Conservation (phyloP, 2,888 invertebrate genomes). For the Lysandra coridon region DNA sequence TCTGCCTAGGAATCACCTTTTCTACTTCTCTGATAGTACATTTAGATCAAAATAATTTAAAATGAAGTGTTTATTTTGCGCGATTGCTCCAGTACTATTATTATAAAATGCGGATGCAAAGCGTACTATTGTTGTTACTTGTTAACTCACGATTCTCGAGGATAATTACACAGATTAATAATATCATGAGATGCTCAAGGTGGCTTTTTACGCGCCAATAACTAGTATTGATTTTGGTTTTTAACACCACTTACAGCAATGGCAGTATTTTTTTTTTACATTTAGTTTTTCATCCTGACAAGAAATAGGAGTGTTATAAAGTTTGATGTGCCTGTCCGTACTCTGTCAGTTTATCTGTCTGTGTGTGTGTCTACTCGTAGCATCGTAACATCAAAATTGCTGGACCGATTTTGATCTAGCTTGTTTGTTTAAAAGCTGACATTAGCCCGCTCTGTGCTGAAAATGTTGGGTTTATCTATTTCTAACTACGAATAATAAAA, state of each 20-base stretch:
- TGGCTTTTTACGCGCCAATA: not conserved
- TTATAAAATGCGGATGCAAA: not conserved
- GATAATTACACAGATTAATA: constrained; percentile 9
- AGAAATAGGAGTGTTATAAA: too few species aligned
- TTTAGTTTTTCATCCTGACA: not conserved
- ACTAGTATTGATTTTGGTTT: not conserved
- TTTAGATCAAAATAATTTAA: not conserved
- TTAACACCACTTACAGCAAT: not conserved
- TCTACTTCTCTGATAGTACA: too few species aligned
- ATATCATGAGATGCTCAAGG: not conserved
- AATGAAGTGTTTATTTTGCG: not conserved
- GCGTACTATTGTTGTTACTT: not conserved
- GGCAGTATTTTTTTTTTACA: not conserved
- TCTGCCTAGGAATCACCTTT: too few species aligned
- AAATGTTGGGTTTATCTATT: too few species aligned
- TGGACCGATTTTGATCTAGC: too few species aligned
- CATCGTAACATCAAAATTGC: too few species aligned
- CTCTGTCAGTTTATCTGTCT: too few species aligned
- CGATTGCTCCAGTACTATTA: not conserved
- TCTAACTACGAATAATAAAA: too few species aligned
- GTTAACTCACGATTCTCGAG: not conserved
- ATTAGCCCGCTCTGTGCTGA: too few species aligned
- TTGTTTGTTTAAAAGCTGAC: too few species aligned
- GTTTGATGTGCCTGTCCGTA: too few species aligned
- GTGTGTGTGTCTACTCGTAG: too few species aligned